These are phyloP conservation scores for Eubasilissa regina DNA, from an alignment of 1,140 invertebrate species.

Conservation along the genomic window DNA sequence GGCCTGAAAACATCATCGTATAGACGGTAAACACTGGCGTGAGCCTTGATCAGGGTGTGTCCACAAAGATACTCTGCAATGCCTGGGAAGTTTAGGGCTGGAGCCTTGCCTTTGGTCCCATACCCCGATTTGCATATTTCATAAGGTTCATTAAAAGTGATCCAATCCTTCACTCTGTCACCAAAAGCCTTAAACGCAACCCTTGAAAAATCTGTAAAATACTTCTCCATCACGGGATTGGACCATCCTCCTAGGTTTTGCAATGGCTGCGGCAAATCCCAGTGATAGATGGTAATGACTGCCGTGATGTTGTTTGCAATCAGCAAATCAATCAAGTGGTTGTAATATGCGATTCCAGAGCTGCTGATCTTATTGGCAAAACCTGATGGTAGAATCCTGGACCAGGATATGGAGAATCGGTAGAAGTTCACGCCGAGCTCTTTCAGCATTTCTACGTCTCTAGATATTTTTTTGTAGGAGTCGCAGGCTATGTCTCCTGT, in stretches of 20 bases:
- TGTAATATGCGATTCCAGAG: constrained; percentile 73
- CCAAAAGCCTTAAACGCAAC: constrained; percentile 65
- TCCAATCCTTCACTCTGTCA: constrained; percentile 62
- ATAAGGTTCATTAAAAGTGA: constrained; percentile 71
- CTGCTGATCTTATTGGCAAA: constrained; percentile 66
- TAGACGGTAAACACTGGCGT: constrained; percentile 73
- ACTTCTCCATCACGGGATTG: constrained; percentile 70
- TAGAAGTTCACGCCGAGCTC: constrained; percentile 68
- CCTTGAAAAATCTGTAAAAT: constrained; percentile 66
- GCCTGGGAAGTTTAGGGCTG: constrained; percentile 64
- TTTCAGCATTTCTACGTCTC: constrained; percentile 73
- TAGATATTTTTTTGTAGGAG: constrained; percentile 74
- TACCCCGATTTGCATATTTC: constrained; percentile 65
- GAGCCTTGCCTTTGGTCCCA: constrained; percentile 64
- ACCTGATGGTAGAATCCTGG: constrained; percentile 71
- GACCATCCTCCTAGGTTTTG: constrained; percentile 73
- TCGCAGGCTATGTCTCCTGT: constrained; percentile 74
- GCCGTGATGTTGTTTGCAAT: constrained; percentile 68
- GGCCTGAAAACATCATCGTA: constrained; percentile 75
- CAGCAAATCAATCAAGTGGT: constrained; percentile 71
- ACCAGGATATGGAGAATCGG: constrained; percentile 74
- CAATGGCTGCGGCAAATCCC: constrained; percentile 71
- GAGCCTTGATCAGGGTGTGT: constrained; percentile 72
- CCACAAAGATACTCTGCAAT: constrained; percentile 70
- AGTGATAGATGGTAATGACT: constrained; percentile 73